Percentiles rank a stretch among this genome's conserved stretches.
phyloP scores from a whole-genome alignment of 1,140 invertebrate species.

The Trachymyrmex septentrionalis region DNA sequence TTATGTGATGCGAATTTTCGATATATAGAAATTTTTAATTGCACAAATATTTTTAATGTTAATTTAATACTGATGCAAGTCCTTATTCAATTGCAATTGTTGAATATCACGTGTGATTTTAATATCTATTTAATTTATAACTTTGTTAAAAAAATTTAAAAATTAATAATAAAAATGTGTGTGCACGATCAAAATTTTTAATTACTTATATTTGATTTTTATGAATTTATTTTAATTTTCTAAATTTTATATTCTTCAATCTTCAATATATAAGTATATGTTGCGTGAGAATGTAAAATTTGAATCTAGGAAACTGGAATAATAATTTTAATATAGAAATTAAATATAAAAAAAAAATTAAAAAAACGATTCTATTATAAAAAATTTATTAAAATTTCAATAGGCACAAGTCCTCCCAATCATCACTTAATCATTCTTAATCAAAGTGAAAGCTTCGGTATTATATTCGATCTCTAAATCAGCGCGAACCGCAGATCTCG shows the following conservation, averaged over 20 bases:
- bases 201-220: too few relatives aligned
- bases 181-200: not conserved
- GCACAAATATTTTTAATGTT: not conserved
- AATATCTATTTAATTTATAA: slow-evolving; percentile 5
- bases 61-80: not conserved
- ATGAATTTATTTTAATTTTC: too few relatives aligned
- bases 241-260: too few relatives aligned
- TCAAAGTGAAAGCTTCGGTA: not conserved
- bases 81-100: not conserved
- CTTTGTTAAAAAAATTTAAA: not conserved
- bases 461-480: slow-evolving; percentile 11
- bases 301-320: not conserved
- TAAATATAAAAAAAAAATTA: not conserved
- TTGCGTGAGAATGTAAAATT: not conserved
- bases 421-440: not conserved
- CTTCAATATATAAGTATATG: not conserved
- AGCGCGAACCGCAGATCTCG: not conserved
- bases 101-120: not conserved
- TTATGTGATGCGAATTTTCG: not conserved
- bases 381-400: not conserved
- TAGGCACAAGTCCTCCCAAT: not conserved
- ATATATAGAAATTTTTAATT: not conserved
- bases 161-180: slow-evolving; percentile 1
- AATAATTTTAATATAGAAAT: too few relatives aligned
- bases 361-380: not conserved